A percentile compares a stretch with the other conserved stretches of the same genome.
Conservation (phyloP, 37 sponge, comb jelly and placozoan genomes). For the Lycopodina hypogea region DNA sequence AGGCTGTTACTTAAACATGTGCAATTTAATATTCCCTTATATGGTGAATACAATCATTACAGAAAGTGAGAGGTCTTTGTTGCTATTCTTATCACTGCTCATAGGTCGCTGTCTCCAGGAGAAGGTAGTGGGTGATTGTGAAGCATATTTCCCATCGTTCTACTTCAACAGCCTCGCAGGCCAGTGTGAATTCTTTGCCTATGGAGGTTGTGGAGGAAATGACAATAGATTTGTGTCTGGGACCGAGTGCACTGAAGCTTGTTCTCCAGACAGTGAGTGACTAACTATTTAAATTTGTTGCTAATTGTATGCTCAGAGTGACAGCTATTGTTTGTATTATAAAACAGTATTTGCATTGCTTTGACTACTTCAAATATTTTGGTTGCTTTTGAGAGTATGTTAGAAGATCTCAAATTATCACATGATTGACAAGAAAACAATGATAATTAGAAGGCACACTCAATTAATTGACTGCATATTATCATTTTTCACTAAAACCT, state of each 20-base stretch:
- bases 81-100: background rate
- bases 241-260: background rate
- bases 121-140: background rate
- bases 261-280: slow-evolving; percentile 15
- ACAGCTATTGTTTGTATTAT: no score
- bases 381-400: no score
- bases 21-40: no score
- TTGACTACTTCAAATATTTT: background rate
- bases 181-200: slow-evolving; percentile 33
- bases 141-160: slow-evolving; percentile 11
- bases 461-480: no score
- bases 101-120: slow-evolving; percentile 20
- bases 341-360: background rate
- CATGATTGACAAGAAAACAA: no score
- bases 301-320: no score
- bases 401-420: no score
- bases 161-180: slow-evolving; percentile 44
- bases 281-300: no score
- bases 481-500: no score
- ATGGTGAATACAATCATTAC: background rate
- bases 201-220: slow-evolving; percentile 54
- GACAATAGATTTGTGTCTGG: slow-evolving; percentile 25
- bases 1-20: no score
- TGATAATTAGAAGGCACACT: no score
- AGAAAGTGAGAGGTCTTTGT: background rate